Evolutionary conservation across 2,113 vertebrate genomes (phyloP).

Genomic region (Cyphomyrus discorhynchus): DNA sequence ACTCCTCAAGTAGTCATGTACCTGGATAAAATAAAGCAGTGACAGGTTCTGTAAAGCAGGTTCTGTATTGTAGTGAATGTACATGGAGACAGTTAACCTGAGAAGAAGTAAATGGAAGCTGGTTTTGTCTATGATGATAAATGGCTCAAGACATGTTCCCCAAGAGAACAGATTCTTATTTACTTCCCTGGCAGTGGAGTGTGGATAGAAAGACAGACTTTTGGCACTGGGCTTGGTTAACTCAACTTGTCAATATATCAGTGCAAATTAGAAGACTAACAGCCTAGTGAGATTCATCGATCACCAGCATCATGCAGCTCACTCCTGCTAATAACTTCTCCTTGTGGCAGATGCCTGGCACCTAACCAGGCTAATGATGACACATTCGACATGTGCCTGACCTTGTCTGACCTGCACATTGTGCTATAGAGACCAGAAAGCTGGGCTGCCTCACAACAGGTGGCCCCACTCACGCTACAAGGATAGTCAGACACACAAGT

Average conservation of each 20-base stretch:
- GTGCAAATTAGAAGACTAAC: constrained; percentile 2
- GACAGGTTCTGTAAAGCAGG: not conserved
- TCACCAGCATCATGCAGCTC: not conserved
- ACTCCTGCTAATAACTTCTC: constrained; percentile 4
- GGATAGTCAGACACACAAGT: not conserved
- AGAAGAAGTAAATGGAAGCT: not conserved
- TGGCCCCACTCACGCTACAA: constrained; percentile 41
- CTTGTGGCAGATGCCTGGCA: not conserved
- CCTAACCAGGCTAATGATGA: constrained; percentile 26
- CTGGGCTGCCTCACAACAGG: constrained; percentile 38
- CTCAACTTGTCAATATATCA: constrained; percentile 15
- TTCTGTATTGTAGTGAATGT: not conserved
- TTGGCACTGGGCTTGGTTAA: not conserved
- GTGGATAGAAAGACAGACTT: not conserved
- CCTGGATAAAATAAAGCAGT: constrained; percentile 53
- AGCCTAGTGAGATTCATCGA: constrained; percentile 14
- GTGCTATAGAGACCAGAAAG: constrained; percentile 40
- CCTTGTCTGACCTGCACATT: constrained; percentile 29
- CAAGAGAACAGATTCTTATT: not conserved
- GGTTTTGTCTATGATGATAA: not conserved
- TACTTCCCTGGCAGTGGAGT: not conserved
- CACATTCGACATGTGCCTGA: constrained; percentile 46
- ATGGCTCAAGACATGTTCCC: not conserved
- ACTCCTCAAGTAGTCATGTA: constrained; percentile 90
- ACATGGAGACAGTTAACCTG: not conserved